A percentile compares a stretch with the other conserved stretches of the same genome.
Conservation (phyloP, 30 jellyfish, hydroid and myxozoan species). For the Clytia hemisphaerica region DNA sequence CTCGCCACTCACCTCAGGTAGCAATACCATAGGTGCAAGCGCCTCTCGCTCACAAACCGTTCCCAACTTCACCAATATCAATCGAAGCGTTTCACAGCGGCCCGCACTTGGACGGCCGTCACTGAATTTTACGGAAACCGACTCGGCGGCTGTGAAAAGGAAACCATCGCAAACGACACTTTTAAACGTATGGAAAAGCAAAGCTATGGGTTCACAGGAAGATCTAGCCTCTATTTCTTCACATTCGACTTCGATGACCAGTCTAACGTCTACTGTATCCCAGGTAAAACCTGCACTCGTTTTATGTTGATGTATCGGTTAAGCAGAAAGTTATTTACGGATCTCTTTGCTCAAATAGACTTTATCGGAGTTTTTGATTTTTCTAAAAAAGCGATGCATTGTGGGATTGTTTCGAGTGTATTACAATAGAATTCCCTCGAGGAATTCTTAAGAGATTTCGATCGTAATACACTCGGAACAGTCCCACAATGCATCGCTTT, state of each 20-base stretch:
- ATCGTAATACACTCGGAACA: no score
- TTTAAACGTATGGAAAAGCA: no score
- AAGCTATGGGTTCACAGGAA: constrained; percentile 66
- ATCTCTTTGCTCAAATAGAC: constrained; percentile 11
- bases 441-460: no score
- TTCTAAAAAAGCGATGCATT: neutral
- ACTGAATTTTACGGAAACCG: constrained; percentile 36
- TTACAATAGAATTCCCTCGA: no score
- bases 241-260: constrained; percentile 23
- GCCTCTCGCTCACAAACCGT: no score
- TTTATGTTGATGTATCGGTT: neutral
- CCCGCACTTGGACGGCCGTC: constrained; percentile 9
- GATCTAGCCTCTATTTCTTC: constrained; percentile 78
- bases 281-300: constrained; percentile 24
- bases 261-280: constrained; percentile 33
- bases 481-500: no score
- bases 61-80: constrained; percentile 38
- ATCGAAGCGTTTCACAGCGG: constrained; percentile 13
- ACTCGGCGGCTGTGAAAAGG: constrained; percentile 24
- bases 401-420: constrained; percentile 5
- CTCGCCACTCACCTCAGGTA: neutral
- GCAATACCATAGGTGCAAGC: no score
- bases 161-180: constrained; percentile 12
- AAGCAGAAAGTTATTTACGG: neutral
- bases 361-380: constrained; percentile 6